Evolutionary conservation across 2,113 vertebrate genomes (phyloP), one percentile per base, ranked within the genome.

Genomic region (Pimephales promelas): DNA sequence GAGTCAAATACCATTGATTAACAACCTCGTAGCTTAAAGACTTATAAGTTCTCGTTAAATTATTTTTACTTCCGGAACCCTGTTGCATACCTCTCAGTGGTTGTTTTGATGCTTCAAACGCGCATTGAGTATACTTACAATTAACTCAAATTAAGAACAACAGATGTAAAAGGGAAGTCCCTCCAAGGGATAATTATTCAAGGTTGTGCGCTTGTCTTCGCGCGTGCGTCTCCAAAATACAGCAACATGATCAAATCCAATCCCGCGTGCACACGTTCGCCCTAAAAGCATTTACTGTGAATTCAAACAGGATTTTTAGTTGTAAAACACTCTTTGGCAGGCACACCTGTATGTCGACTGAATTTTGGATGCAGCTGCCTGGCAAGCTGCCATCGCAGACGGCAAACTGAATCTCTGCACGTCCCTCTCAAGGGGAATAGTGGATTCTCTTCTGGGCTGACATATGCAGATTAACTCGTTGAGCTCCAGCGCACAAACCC

Each of bases 391-490:
- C 78, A 80, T 66, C 18, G 40, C 61, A 49, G 79, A 62, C 36
- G 40, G 54, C 40, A 62, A 59, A 79, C 57, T 24, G 57, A 79
- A 45, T 81, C 62, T 34, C 62, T 14, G 62, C 47, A 52, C 31
- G 28, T 81, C 62, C 18, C 62, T 81, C 79, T 81, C 79, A 20
- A 34, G 79, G 79, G 79, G 22, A 81, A 81, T 68, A 43, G 76
- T 49, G 62, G 79, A 68, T 81, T 52, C 79, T 81, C 79, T 28
- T 28, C 26, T 28, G 45, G 59, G 26, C 20, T 81, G 79, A 81
- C 79, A 81, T 70, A 81, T 81, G 79, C 79, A 81, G 79, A 81
- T 81, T 66, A 81, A 81, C 79, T 68, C 62, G 79, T 70, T 31
- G 45, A 54, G 79, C 79, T 81, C 62, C 79, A 81, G 47, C 47